These are phyloP conservation scores for Ganaspis sp. DNA, from an alignment of 1,140 invertebrate genomes.

Conservation along the genomic window DNA sequence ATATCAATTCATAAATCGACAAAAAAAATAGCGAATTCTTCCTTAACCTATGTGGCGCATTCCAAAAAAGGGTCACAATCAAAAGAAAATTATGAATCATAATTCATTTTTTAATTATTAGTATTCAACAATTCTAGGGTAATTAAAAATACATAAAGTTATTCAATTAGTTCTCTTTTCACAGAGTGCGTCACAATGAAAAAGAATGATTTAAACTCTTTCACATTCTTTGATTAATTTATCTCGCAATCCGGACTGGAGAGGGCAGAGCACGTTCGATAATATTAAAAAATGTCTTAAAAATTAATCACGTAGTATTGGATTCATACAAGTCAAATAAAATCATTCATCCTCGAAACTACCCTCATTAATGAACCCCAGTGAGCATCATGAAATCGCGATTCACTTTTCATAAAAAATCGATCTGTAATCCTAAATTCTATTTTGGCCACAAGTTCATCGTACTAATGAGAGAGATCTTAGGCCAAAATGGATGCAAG, in stretches of 20 bases:
- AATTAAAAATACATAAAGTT: no score
- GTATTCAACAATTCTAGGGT: no score
- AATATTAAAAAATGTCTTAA: slow-evolving; percentile 27
- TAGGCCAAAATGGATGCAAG: slow-evolving; percentile 46
- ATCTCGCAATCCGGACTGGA: slow-evolving; percentile 58
- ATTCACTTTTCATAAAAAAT: slow-evolving; percentile 31
- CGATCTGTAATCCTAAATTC: background rate
- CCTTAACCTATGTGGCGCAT: no score
- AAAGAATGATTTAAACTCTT: slow-evolving; percentile 2
- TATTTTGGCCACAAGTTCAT: slow-evolving; percentile 1
- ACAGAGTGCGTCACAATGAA: no score
- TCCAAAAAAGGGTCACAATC: no score
- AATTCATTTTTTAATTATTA: no score
- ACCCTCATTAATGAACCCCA: background rate
- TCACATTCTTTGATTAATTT: slow-evolving; percentile 18
- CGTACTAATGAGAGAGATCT: slow-evolving; percentile 33
- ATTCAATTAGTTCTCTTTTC: no score
- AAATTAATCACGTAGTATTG: slow-evolving; percentile 19
- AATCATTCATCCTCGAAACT: background rate
- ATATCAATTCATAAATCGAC: slow-evolving; percentile 23
- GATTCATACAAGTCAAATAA: slow-evolving; percentile 24
- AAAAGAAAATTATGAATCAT: no score
- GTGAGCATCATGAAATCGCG: slow-evolving; percentile 30
- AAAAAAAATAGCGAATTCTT: no score
- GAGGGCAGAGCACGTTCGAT: slow-evolving; percentile 68